phyloP scores from a whole-genome alignment of 2,888 invertebrate genomes.

The Cataglyphis albicans region DNA sequence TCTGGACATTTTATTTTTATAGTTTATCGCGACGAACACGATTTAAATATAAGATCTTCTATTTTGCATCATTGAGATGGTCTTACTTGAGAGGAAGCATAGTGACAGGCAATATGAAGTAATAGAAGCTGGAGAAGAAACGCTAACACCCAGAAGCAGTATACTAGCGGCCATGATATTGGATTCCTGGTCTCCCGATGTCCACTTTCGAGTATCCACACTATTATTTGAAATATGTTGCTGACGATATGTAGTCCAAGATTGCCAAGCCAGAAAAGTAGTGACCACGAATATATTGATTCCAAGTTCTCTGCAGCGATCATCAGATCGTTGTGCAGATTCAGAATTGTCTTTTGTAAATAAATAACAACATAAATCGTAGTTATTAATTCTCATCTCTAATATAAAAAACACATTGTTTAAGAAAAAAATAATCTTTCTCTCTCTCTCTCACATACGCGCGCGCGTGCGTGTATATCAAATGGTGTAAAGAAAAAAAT shows the following conservation, averaged over 20 bases:
- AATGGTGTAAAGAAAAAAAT: too few relatives aligned
- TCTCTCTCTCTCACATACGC: too few relatives aligned
- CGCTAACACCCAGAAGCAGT: slow-evolving; percentile 78
- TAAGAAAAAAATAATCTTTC: neutral
- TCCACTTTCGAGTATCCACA: slow-evolving; percentile 60
- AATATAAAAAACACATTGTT: neutral
- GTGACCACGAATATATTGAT: slow-evolving; percentile 76
- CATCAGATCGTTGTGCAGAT: slow-evolving; percentile 79
- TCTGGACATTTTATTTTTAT: neutral
- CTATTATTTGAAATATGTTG: slow-evolving; percentile 78
- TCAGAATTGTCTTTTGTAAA: slow-evolving; percentile 75
- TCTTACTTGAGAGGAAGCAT: slow-evolving; percentile 76
- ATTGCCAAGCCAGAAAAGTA: slow-evolving; percentile 80
- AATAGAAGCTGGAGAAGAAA: slow-evolving; percentile 77
- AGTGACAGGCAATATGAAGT: slow-evolving; percentile 78
- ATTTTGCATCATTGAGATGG: neutral
- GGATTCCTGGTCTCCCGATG: neutral
- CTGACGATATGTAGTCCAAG: slow-evolving; percentile 78
- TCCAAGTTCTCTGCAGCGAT: slow-evolving; percentile 75
- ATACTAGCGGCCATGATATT: slow-evolving; percentile 38
- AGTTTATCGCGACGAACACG: neutral
- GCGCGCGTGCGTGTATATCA: too few relatives aligned
- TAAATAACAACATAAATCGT: neutral
- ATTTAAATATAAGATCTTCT: neutral
- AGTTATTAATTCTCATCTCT: neutral